These are phyloP conservation scores for Philereme vetulata DNA, from an alignment of 2,888 invertebrate species.

Conservation along the genomic window DNA sequence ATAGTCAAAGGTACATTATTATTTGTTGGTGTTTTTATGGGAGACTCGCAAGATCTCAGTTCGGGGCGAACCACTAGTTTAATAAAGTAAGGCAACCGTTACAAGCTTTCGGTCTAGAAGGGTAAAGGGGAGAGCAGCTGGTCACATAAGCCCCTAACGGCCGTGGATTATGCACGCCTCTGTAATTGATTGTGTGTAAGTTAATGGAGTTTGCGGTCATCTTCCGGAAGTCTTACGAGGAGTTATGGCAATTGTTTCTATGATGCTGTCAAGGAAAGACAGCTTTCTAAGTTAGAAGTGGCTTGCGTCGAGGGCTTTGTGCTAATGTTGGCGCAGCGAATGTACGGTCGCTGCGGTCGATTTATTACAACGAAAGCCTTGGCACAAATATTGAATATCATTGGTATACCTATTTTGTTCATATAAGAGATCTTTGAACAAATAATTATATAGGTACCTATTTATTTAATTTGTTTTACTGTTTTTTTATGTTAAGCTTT, in stretches of 20 bases:
- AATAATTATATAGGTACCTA: no score
- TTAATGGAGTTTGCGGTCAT: slow-evolving; percentile 29
- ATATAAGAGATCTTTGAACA: no score
- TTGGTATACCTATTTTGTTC: no score
- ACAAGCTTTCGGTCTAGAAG: background rate
- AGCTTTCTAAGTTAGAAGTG: background rate
- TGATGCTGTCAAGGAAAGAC: background rate
- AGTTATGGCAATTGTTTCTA: background rate
- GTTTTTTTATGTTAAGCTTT: no score
- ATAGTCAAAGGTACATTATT: background rate
- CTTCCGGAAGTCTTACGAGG: slow-evolving; percentile 9
- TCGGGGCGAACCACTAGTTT: no score
- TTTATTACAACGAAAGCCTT: no score
- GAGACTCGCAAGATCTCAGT: no score
- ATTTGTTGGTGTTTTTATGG: background rate
- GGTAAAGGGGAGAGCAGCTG: slow-evolving; percentile 24
- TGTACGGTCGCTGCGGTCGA: no score
- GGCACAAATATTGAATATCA: no score
- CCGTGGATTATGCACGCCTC: slow-evolving; percentile 31
- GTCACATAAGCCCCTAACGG: slow-evolving; percentile 26
- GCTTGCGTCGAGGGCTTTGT: no score
- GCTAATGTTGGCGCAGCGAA: no score
- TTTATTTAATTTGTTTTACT: no score
- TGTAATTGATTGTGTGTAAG: slow-evolving; percentile 31
- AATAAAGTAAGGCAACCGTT: background rate